A percentile compares a stretch with the other conserved stretches of the same genome.
Evolutionary conservation across 2,113 vertebrate species (phyloP).

Genomic region (Oostethus manadensis): DNA sequence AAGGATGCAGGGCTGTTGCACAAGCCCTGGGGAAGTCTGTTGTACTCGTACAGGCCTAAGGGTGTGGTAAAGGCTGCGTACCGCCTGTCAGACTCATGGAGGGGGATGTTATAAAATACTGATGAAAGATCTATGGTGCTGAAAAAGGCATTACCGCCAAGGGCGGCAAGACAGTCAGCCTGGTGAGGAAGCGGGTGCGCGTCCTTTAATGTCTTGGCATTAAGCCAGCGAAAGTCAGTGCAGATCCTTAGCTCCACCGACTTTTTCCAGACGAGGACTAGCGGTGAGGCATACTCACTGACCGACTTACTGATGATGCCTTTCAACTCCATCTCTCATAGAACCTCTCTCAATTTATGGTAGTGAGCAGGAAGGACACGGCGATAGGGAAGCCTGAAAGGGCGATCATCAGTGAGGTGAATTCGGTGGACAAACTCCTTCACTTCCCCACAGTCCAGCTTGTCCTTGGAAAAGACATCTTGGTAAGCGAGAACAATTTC

Average conservation of each 20-base stretch:
- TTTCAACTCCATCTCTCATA: neutral
- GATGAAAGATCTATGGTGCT: no score
- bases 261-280: constrained; percentile 2
- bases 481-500: neutral
- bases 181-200: no score
- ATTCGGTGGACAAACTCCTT: no score
- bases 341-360: neutral
- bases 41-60: neutral
- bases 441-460: no score
- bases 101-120: no score
- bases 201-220: no score
- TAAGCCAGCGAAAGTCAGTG: neutral
- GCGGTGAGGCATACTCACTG: constrained; percentile 6
- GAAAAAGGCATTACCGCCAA: no score
- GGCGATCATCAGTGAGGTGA: constrained; percentile 6
- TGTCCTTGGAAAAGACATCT: constrained; percentile 4
- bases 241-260: no score
- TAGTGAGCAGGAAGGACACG: neutral
- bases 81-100: no score
- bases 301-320: constrained; percentile 17
- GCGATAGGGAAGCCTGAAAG: constrained; percentile 3
- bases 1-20: neutral
- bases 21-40: neutral
- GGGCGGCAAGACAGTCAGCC: no score
- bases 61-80: neutral